Evolutionary conservation across 2,113 vertebrate genomes (phyloP), one percentile per base, ranked within the genome.

Genomic region (Riparia riparia): DNA sequence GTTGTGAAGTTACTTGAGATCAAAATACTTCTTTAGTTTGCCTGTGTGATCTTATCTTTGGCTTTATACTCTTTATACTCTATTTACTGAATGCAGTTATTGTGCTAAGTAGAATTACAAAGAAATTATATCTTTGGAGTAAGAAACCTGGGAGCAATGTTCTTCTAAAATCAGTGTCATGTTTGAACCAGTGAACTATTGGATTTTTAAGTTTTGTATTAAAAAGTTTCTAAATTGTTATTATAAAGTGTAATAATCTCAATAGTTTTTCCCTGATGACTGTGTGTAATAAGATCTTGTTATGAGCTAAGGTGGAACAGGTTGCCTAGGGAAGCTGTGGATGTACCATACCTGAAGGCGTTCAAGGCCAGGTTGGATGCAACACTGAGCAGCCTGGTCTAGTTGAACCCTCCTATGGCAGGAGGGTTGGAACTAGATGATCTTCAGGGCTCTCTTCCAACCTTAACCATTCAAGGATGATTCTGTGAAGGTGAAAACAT

Each of bases 31-130:
- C 15, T 56, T 60, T 28, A 11, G 37, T 79, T 28, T 63, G 64
- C 17, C 15, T 25, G 3, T 57, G 15, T 74, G 37, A 32, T 45
- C 42, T 66, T 12, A n/a, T 47, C 84, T 93, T 73, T 82, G 37
- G 31, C 57, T 73, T 39, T 70, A 5, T 56, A 17, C 14, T 88
- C 9, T 37, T 31, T 56, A 3, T 60, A 18, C 11, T 84, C 9
- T 29, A 39, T 49, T 45, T 68, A 58, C 28, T 3, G 1, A 66
- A 56, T 34, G 17, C 20, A 20, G 7, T 72, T 69, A 12, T 4
- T 72, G 14, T 1, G 1, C 29, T 42, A 39, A 41, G 25, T n/a
- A 69, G 34, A 69, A 70, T 44, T 49, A 28, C 0, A 1, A 41
- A 66, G 29, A 78, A 68, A 41, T 49, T 20, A 5, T 7, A 2